Conservation (phyloP, 2,888 invertebrate genomes). For the Phragmatobia fuliginosa region DNA sequence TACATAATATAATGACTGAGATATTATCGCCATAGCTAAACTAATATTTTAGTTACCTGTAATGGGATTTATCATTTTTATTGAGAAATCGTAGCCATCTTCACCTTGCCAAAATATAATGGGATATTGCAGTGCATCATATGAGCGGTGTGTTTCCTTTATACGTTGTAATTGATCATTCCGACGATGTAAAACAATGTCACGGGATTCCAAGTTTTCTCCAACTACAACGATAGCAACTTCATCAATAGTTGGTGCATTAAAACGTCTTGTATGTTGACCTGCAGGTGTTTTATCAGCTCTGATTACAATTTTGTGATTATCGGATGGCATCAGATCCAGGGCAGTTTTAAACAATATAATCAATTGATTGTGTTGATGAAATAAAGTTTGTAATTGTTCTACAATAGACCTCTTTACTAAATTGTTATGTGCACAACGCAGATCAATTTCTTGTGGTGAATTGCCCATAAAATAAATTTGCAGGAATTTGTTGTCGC, state of each 20-base stretch:
- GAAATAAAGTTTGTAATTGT: slow-evolving; percentile 48
- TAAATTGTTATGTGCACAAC: slow-evolving; percentile 44
- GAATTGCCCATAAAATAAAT: slow-evolving; percentile 51
- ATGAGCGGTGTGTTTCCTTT: no score
- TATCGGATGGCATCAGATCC: slow-evolving; percentile 52
- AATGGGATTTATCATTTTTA: slow-evolving; percentile 13
- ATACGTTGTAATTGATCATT: background rate
- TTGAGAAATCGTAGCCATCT: slow-evolving; percentile 43
- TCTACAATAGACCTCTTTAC: slow-evolving; percentile 47
- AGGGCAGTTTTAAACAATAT: slow-evolving; percentile 46
- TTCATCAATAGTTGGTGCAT: background rate
- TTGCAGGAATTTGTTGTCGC: slow-evolving; percentile 44
- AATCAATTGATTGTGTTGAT: slow-evolving; percentile 45
- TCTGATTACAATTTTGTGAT: slow-evolving; percentile 48
- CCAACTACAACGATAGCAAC: background rate
- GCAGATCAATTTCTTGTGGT: slow-evolving; percentile 36
- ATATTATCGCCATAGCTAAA: slow-evolving; percentile 23
- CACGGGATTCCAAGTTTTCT: no score
- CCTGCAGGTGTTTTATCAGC: background rate
- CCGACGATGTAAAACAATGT: background rate
- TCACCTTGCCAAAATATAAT: slow-evolving; percentile 36
- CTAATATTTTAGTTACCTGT: slow-evolving; percentile 9
- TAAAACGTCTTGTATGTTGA: background rate
- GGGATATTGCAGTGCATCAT: background rate
- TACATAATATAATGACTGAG: slow-evolving; percentile 22